Base-by-base conservation (phyloP, 2,888 invertebrate genomes). In the Drosophila ochracea region DNA sequence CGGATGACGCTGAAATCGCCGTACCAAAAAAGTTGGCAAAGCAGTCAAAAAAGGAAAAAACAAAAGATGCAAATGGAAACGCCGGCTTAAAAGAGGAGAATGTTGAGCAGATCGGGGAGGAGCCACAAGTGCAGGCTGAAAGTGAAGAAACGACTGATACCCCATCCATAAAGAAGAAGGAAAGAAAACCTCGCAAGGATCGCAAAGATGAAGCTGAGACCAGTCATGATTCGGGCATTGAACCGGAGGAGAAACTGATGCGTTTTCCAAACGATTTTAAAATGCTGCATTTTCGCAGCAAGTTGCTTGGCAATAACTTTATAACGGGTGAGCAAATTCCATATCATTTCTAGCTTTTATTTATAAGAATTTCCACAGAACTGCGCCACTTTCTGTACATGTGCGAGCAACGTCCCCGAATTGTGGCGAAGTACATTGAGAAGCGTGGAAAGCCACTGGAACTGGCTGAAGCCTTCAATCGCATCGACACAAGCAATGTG, bases 381-480 rank as follows among this genome's bases (percentile, higher is more conserved):
- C 84, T 96, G 19, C 95, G 94, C 52, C 95, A 95, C 86, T 96
- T 96, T 83, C 91, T 96, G 3, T 94, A 95, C 88, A 94, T 95
- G 52, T 89, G 87, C 57, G 95, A 95, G 58, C 92, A 94, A 10
- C 94, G 82, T 92, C 94, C 75, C 93, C 95, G 89, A 94, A 95
- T 90, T 3, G 93, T 96, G 49, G 92, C 94, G 2, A 95, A 96
- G 76, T 97, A 96, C 90, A 93, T 97, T 25, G 95, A 95, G 81
- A 94, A 94, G 66, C 96, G 96, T 3, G 97, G 97, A 3, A 96
- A 95, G 86, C 95, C 96, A 0, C 94, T 96, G 58, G 97, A 97
- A 93, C 94, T 97, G 60, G 94, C 96, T 1, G 94, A 95, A 60
- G 94, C 96, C 49, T 93, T 97, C 19, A 95, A 95, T 71, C 93